Evolutionary conservation across 1,140 invertebrate genomes (phyloP).

Genomic region (Caenorhabditis briggsae): DNA sequence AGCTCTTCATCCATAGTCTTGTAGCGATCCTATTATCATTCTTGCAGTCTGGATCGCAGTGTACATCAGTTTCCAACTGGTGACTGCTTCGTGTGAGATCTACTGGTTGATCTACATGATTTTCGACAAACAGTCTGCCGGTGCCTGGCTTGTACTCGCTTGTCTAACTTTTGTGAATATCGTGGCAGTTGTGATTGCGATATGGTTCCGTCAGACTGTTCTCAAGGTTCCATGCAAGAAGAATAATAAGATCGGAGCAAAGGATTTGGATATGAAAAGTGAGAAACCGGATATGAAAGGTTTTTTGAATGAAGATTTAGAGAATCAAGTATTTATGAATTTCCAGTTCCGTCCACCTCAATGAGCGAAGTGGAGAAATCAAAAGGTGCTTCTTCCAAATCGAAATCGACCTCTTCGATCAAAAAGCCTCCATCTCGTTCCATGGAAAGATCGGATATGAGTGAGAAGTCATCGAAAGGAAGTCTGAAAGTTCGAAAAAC

Average conservation of each 20-base stretch:
- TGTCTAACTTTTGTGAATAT: background rate
- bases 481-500: slow-evolving; percentile 28
- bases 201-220: slow-evolving; percentile 29
- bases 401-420: background rate
- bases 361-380: slow-evolving; percentile 3
- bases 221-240: background rate
- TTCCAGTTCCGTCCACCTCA: slow-evolving; percentile 7
- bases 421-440: background rate
- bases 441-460: background rate
- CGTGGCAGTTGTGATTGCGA: background rate
- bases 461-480: slow-evolving; percentile 33
- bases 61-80: slow-evolving; percentile 22
- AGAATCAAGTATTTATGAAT: no score
- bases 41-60: slow-evolving; percentile 43
- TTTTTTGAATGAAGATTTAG: background rate
- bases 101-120: slow-evolving; percentile 49
- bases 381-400: background rate
- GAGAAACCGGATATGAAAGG: slow-evolving; percentile 11
- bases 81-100: slow-evolving; percentile 18
- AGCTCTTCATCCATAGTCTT: no score
- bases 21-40: no score
- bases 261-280: background rate
- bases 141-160: background rate
- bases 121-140: slow-evolving; percentile 9
- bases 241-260: background rate